phyloP scores from a whole-genome alignment of 2,797 vertebrate genomes.

The Macropus fuliginosus region DNA sequence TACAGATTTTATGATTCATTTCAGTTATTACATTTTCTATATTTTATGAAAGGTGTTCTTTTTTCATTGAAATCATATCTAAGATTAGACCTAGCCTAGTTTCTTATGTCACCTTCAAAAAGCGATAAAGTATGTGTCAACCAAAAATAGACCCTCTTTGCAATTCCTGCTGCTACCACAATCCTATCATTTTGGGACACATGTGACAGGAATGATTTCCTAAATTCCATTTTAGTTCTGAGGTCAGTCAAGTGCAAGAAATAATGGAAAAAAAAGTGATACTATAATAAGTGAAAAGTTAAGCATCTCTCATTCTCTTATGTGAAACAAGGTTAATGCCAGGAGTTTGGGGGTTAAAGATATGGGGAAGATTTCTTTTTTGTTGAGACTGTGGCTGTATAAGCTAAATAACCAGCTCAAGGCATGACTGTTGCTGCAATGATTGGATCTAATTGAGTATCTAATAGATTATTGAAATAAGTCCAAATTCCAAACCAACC shows the following conservation, averaged over 20 bases:
- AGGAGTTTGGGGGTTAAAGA: conserved; percentile 58
- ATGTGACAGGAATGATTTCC: conserved; percentile 50
- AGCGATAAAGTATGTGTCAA: conserved; percentile 77
- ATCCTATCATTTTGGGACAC: conserved; percentile 76
- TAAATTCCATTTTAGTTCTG: conserved; percentile 72
- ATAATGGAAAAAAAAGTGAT: conserved; percentile 61
- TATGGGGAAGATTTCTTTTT: not conserved
- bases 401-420: conserved; percentile 69
- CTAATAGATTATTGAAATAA: not conserved
- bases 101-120: conserved; percentile 86
- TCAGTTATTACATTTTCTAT: conserved; percentile 82
- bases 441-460: not conserved
- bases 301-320: conserved; percentile 55
- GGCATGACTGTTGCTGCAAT: not conserved
- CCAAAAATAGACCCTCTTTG: conserved; percentile 81
- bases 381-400: conserved; percentile 31
- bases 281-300: conserved; percentile 57
- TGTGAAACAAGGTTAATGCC: conserved; percentile 20
- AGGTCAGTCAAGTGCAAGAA: conserved; percentile 63
- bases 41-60: conserved; percentile 78
- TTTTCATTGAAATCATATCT: conserved; percentile 83
- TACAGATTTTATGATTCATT: conserved; percentile 83
- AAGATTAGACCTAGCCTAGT: conserved; percentile 85
- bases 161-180: conserved; percentile 79
- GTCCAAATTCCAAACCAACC: not conserved